Percentiles rank a stretch among this genome's conserved stretches.
These are phyloP conservation scores for Dicentrarchus labrax DNA, from an alignment of 2,113 vertebrate genomes.

Conservation along the genomic window DNA sequence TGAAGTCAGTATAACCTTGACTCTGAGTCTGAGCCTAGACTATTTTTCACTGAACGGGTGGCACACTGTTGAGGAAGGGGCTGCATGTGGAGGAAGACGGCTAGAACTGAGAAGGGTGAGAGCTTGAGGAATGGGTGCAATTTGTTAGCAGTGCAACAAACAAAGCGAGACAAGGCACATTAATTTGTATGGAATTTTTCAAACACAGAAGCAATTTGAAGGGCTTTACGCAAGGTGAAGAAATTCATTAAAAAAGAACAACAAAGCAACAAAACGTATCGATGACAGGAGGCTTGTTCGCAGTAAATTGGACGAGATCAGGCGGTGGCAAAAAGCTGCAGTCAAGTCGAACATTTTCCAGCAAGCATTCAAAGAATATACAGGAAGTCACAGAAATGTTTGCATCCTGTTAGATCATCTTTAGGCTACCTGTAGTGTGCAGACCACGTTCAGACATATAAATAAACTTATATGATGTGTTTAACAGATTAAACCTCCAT, in stretches of 20 bases:
- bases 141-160: neutral
- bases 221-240: neutral
- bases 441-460: too few relatives aligned
- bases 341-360: too few relatives aligned
- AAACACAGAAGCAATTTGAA: neutral
- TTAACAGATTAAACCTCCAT: too few relatives aligned
- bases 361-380: too few relatives aligned
- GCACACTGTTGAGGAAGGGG: neutral
- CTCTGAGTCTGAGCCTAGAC: neutral
- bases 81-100: constrained; percentile 3
- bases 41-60: neutral
- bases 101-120: neutral
- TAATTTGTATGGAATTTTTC: neutral
- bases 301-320: too few relatives aligned
- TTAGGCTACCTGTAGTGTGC: too few relatives aligned
- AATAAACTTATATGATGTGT: too few relatives aligned
- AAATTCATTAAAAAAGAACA: neutral
- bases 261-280: neutral
- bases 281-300: neutral
- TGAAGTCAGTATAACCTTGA: constrained; percentile 29
- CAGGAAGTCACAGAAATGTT: too few relatives aligned
- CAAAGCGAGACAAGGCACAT: neutral
- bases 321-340: too few relatives aligned
- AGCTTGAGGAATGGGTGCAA: neutral
- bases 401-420: too few relatives aligned